Conservation (phyloP, 2,797 vertebrate genomes). For the Clarias pachynema region DNA sequence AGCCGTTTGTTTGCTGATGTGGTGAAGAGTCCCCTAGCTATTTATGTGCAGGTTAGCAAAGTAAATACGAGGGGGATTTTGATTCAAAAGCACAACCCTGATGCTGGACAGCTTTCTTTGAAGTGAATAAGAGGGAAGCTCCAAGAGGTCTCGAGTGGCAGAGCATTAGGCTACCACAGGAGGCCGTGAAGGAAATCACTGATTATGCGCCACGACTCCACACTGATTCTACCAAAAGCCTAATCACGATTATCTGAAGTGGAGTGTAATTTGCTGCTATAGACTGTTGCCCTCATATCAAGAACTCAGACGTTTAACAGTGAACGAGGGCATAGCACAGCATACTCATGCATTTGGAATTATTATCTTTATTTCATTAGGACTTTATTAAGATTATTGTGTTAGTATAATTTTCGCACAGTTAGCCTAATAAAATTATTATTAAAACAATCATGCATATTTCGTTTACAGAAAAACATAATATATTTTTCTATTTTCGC, state of each 20-base stretch:
- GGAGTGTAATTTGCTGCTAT: constrained; percentile 45
- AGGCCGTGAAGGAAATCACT: constrained; percentile 71
- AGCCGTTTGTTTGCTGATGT: constrained; percentile 31
- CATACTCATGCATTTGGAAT: constrained; percentile 42
- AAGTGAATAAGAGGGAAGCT: constrained; percentile 60
- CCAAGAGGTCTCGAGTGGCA: constrained; percentile 64
- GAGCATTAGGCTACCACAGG: constrained; percentile 62
- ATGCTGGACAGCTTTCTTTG: constrained; percentile 54
- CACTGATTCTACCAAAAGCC: constrained; percentile 70
- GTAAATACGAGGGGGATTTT: constrained; percentile 61
- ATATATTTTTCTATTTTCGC: constrained; percentile 59
- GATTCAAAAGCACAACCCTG: constrained; percentile 57
- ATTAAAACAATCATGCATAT: neutral
- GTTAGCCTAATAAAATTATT: neutral
- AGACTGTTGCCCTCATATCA: constrained; percentile 39
- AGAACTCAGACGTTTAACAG: constrained; percentile 22
- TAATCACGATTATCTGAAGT: constrained; percentile 64
- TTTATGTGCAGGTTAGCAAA: constrained; percentile 57
- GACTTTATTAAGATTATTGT: neutral
- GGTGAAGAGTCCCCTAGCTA: constrained; percentile 21
- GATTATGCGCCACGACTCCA: constrained; percentile 64
- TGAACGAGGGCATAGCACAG: constrained; percentile 15
- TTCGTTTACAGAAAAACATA: neutral
- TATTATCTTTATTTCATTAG: constrained; percentile 21
- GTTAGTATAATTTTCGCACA: neutral